These are phyloP conservation scores for Chloroclystis v-ata DNA, from an alignment of 2,888 invertebrate species.

Conservation along the genomic window DNA sequence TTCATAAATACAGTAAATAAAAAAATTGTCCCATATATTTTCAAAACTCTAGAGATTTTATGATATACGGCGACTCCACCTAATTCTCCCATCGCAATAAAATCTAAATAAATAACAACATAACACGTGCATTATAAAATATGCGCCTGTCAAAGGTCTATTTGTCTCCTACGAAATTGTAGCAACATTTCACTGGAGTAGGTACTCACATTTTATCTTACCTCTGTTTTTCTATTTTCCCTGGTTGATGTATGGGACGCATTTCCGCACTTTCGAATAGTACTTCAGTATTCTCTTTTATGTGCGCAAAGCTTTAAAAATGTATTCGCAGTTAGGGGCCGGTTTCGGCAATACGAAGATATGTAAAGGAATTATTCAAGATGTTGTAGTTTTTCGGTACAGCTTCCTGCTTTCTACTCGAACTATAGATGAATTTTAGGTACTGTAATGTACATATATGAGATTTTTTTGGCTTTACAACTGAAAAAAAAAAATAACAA, in stretches of 20 bases:
- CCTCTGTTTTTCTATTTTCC: conserved; percentile 71
- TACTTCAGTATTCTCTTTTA: conserved; percentile 71
- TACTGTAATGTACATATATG: no score
- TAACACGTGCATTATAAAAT: conserved; percentile 51
- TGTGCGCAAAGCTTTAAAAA: conserved; percentile 69
- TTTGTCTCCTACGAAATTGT: conserved; percentile 66
- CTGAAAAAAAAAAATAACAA: no score
- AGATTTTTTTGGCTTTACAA: no score
- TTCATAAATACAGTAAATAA: no score
- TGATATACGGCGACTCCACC: conserved; percentile 19
- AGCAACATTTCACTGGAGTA: conserved; percentile 60
- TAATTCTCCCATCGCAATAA: conserved; percentile 25
- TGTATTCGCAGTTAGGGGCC: conserved; percentile 59
- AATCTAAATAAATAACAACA: conserved; percentile 28
- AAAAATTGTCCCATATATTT: conserved; percentile 13
- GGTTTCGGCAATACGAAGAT: conserved; percentile 46
- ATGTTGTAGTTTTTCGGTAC: conserved; percentile 30
- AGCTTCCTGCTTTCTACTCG: conserved; percentile 6
- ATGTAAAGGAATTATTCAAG: conserved; percentile 54
- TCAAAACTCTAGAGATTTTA: conserved; percentile 21
- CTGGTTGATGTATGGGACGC: conserved; percentile 73
- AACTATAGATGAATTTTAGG: no score
- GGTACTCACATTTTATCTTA: conserved; percentile 67
- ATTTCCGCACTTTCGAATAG: conserved; percentile 74
- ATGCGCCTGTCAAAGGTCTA: conserved; percentile 56